Conservation (phyloP, 1,140 invertebrate genomes). For the Mamestra configurata region DNA sequence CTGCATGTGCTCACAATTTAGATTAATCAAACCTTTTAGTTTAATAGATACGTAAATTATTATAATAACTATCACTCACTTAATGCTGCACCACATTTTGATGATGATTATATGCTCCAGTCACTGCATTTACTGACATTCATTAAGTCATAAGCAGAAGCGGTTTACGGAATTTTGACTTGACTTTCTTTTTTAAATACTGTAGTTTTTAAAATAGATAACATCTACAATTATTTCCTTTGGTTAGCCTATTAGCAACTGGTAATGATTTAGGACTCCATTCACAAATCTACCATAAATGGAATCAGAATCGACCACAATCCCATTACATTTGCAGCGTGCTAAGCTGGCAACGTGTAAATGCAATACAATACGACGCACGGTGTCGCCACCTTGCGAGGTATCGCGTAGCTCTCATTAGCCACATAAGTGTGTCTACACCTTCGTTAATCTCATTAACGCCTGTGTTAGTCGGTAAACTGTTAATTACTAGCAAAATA, state of each 20-base stretch:
- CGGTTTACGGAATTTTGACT: background rate
- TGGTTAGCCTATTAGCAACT: background rate
- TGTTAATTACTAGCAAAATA: background rate
- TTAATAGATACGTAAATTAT: conserved; percentile 11
- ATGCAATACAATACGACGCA: background rate
- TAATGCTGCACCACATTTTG: conserved; percentile 36
- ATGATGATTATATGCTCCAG: conserved; percentile 38
- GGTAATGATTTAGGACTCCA: too few relatives aligned
- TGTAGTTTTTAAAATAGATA: too few relatives aligned
- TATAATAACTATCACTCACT: conserved; percentile 34
- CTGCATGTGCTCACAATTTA: conserved; percentile 24
- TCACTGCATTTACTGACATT: conserved; percentile 28
- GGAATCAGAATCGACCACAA: background rate
- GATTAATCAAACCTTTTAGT: conserved; percentile 23
- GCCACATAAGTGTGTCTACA: background rate
- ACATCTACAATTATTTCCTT: background rate
- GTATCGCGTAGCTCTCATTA: conserved; percentile 18
- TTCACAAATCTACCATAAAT: background rate
- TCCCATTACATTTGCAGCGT: background rate
- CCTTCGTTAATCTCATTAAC: background rate
- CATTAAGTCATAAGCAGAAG: conserved; percentile 16
- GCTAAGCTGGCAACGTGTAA: background rate
- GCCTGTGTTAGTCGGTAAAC: background rate
- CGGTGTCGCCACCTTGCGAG: too few relatives aligned
- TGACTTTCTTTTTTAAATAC: background rate